phyloP scores from a whole-genome alignment of 1,140 invertebrate species.

The Leptinotarsa undecemlineata region DNA sequence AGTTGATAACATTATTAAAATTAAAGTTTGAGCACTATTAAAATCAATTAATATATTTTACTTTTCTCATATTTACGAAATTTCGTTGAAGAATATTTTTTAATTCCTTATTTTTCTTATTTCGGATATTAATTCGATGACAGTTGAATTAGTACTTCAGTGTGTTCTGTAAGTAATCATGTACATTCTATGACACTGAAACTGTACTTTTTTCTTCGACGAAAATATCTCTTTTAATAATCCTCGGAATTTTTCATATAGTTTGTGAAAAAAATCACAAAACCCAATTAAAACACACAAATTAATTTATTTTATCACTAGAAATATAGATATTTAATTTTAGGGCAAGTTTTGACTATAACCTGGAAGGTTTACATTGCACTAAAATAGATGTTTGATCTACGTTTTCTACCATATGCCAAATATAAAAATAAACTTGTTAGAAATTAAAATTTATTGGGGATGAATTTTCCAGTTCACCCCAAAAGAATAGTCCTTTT shows the following conservation, averaged over 20 bases:
- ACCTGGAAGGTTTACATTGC: not conserved
- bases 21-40: constrained; percentile 37
- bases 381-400: not conserved
- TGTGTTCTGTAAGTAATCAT: not conserved
- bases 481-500: not conserved
- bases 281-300: not conserved
- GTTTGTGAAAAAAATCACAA: not conserved
- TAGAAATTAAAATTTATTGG: constrained; percentile 9
- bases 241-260: not conserved
- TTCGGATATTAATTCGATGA: not conserved
- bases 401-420: constrained; percentile 10
- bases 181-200: not conserved
- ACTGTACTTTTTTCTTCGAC: not conserved
- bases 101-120: not conserved
- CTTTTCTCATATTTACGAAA: not conserved
- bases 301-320: constrained; percentile 7
- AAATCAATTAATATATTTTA: constrained; percentile 7
- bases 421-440: constrained; percentile 15
- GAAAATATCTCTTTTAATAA: not conserved
- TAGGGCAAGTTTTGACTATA: constrained; percentile 16
- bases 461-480: constrained; percentile 5
- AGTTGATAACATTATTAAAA: constrained; percentile 39
- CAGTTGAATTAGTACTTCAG: not conserved
- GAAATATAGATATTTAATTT: not conserved
- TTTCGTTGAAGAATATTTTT: not conserved